phyloP scores from a whole-genome alignment of 2,888 invertebrate species.

The Cosmorhoe ocellata region DNA sequence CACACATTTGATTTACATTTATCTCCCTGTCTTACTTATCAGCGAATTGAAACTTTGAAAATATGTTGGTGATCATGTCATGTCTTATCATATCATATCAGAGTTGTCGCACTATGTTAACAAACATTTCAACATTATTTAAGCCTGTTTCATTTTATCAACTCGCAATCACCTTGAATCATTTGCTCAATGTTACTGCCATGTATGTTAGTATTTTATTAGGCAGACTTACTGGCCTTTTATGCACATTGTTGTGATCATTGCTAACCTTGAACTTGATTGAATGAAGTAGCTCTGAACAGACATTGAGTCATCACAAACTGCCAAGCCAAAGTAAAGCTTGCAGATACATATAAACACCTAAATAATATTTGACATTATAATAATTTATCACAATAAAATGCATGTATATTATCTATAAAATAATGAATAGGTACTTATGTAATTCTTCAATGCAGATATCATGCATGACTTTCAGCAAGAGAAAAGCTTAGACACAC shows the following conservation, averaged over 20 bases:
- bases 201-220: constrained; percentile 23
- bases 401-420: no score
- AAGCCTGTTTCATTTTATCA: constrained; percentile 9
- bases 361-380: no score
- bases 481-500: no score
- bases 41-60: constrained; percentile 2
- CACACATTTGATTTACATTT: not conserved
- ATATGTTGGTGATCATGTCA: constrained; percentile 8
- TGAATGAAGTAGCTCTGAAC: constrained; percentile 6
- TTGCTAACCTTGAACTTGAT: constrained; percentile 50
- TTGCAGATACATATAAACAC: not conserved
- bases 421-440: no score
- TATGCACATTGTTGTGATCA: constrained; percentile 34
- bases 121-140: constrained; percentile 6
- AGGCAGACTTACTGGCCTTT: constrained; percentile 35
- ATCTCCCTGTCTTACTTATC: not conserved
- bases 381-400: no score
- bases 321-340: not conserved
- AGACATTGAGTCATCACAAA: constrained; percentile 14
- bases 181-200: constrained; percentile 51
- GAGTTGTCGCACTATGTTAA: not conserved
- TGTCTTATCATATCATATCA: not conserved
- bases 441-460: no score
- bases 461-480: no score
- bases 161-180: constrained; percentile 39